These are phyloP conservation scores for Lasioglossum zephyrum DNA, from an alignment of 2,888 invertebrate genomes.

Conservation along the genomic window DNA sequence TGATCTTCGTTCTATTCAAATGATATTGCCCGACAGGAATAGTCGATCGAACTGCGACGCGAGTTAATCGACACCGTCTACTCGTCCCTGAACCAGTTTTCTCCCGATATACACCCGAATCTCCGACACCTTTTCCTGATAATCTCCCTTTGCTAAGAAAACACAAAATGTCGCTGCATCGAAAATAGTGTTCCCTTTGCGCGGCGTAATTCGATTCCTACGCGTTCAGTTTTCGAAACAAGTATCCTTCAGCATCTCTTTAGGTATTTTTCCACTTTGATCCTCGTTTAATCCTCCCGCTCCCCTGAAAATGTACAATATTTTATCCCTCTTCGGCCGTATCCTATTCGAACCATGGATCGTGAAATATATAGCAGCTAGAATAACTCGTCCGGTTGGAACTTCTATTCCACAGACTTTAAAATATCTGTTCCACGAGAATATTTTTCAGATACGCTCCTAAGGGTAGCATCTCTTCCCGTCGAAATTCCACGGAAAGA, in stretches of 20 bases:
- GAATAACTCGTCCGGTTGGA: neutral
- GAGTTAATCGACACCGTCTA: neutral
- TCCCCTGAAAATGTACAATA: no score
- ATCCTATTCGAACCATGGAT: neutral
- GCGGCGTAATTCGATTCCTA: no score
- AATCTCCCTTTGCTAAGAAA: neutral
- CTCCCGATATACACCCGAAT: neutral
- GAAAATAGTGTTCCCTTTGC: no score
- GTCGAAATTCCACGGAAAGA: neutral
- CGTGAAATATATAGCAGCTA: neutral
- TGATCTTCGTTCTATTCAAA: conserved; percentile 26
- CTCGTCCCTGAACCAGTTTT: conserved; percentile 27
- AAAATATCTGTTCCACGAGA: neutral
- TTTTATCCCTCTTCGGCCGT: no score
- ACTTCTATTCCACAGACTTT: neutral
- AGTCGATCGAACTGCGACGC: conserved; percentile 8
- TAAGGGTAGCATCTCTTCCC: neutral
- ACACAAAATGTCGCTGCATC: neutral
- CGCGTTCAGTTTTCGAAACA: neutral
- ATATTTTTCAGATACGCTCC: neutral
- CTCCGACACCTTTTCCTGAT: neutral
- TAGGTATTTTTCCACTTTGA: no score
- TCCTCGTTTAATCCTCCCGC: no score
- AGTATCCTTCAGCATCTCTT: no score
- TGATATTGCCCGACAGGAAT: conserved; percentile 30